A percentile compares a stretch with the other conserved stretches of the same genome.
These are phyloP conservation scores for Onthophagus taurus DNA, from an alignment of 1,140 invertebrate genomes.

Conservation along the genomic window DNA sequence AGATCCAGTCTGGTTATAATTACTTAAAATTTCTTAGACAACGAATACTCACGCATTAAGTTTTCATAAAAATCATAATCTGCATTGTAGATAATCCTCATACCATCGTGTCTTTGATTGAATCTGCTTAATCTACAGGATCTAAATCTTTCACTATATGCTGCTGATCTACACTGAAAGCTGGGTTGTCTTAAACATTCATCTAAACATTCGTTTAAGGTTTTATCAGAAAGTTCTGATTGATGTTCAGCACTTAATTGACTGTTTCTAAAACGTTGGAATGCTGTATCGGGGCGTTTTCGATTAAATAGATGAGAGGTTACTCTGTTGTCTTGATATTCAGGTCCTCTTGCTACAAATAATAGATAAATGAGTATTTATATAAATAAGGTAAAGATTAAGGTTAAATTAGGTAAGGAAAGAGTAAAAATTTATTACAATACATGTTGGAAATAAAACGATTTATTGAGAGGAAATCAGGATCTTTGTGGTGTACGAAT, in stretches of 20 bases:
- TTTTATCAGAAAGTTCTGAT: conserved; percentile 77
- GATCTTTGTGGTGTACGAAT: no score
- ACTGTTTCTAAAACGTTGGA: conserved; percentile 79
- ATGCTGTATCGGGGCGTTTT: conserved; percentile 73
- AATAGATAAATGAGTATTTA: no score
- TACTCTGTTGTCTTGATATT: conserved; percentile 74
- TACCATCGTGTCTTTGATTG: conserved; percentile 79
- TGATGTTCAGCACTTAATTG: conserved; percentile 77
- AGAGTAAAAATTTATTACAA: no score
- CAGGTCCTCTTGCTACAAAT: conserved; percentile 58
- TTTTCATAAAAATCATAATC: conserved; percentile 90
- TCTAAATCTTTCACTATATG: conserved; percentile 74
- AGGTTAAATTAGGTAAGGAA: no score
- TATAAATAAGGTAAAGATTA: no score
- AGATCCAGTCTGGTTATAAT: not conserved
- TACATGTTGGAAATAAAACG: no score
- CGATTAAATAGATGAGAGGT: conserved; percentile 72
- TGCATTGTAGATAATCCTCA: conserved; percentile 77
- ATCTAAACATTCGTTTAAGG: conserved; percentile 78
- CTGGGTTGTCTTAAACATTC: conserved; percentile 79
- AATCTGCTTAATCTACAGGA: conserved; percentile 77
- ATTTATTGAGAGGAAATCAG: no score
- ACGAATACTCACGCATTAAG: conserved; percentile 67
- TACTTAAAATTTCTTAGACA: not conserved
- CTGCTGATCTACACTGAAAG: conserved; percentile 78